Conservation (phyloP, 2,797 vertebrate genomes). For the Aplochiton taeniatus region DNA sequence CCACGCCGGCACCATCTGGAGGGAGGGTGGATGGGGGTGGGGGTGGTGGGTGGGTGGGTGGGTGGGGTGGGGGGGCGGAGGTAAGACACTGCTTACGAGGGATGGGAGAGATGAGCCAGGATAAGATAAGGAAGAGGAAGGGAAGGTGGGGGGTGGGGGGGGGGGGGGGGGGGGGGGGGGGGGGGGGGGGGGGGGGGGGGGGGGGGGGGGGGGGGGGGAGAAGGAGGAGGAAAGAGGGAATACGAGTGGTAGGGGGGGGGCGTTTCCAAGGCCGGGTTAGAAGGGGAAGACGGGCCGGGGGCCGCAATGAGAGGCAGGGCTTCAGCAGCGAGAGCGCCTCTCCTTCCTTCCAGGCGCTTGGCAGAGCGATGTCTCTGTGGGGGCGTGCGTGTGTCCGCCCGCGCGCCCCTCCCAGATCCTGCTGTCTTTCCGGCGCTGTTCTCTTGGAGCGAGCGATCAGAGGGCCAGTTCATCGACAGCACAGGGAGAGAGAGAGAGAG, state of each 20-base stretch:
- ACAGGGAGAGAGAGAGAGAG: constrained; percentile 5
- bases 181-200: neutral
- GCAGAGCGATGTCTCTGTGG: too few relatives aligned
- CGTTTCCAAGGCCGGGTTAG: too few relatives aligned
- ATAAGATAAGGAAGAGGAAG: too few relatives aligned
- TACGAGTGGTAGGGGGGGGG: neutral
- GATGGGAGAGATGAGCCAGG: neutral
- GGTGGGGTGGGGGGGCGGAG: neutral
- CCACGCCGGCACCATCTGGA: constrained; percentile 10
- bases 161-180: neutral
- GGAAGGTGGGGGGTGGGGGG: neutral
- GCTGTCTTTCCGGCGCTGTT: too few relatives aligned
- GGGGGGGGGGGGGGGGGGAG: neutral
- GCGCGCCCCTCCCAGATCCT: too few relatives aligned
- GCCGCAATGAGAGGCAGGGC: too few relatives aligned
- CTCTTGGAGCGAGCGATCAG: neutral
- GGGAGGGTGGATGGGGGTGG: neutral
- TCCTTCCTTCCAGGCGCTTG: too few relatives aligned
- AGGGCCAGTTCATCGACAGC: neutral
- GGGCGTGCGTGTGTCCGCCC: too few relatives aligned
- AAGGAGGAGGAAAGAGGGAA: neutral
- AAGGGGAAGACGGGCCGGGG: too few relatives aligned
- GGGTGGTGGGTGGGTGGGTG: too few relatives aligned
- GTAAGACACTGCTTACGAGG: too few relatives aligned
- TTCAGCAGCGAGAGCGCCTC: too few relatives aligned